A percentile compares a stretch with the other conserved stretches of the same genome.
Conservation (phyloP, 2,797 vertebrate species). For the Spinus olivaceus region DNA sequence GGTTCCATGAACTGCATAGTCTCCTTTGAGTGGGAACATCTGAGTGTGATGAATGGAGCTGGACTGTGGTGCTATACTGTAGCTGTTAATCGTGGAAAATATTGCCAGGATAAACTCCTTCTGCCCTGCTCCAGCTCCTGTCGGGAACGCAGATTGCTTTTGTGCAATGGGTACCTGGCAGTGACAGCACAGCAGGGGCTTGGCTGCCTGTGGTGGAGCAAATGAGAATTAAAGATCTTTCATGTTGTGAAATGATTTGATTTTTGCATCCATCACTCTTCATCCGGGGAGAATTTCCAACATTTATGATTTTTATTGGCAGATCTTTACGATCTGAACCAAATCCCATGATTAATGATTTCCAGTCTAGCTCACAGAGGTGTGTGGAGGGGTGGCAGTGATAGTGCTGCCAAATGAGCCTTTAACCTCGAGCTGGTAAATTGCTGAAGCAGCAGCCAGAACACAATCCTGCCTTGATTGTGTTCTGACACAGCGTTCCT, state of each 20-base stretch:
- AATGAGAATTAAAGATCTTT: neutral
- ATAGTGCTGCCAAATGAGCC: neutral
- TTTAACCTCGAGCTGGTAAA: neutral
- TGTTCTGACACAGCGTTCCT: neutral
- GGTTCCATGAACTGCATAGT: neutral
- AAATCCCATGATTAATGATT: neutral
- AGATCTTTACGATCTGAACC: neutral
- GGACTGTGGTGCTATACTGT: neutral
- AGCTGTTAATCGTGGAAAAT: neutral
- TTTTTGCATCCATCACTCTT: neutral
- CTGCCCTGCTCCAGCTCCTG: neutral
- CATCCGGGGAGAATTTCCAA: neutral
- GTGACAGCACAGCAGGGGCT: neutral
- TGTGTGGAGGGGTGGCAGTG: neutral
- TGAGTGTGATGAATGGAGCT: neutral
- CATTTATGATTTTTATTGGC: neutral
- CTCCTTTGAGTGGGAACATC: neutral
- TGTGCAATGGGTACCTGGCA: neutral
- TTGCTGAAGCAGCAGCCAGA: constrained; percentile 12
- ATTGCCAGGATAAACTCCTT: accelerated
- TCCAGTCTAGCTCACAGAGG: neutral
- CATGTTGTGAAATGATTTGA: neutral
- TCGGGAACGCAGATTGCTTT: neutral
- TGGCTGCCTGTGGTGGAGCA: neutral
- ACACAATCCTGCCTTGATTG: neutral